Evolutionary conservation across 2,888 invertebrate species (phyloP).

Genomic region (Callimorpha dominula): DNA sequence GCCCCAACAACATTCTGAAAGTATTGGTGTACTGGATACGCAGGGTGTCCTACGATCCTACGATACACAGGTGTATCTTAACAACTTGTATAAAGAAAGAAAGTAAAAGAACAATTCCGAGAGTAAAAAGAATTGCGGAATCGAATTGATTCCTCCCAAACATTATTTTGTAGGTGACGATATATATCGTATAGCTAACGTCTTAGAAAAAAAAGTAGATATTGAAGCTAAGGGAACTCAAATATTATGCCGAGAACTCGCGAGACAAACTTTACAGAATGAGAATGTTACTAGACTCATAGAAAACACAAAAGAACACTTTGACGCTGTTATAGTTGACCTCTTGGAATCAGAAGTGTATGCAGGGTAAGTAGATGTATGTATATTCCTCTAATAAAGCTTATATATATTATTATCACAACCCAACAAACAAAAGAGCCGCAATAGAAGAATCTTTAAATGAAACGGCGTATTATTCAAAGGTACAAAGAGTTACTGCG

Average conservation of each 20-base stretch:
- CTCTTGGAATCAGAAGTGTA: conserved; percentile 25
- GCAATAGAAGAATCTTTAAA: too few relatives aligned
- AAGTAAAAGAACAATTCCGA: too few relatives aligned
- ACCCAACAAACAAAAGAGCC: not conserved
- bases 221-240: conserved; percentile 3
- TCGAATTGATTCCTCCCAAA: too few relatives aligned
- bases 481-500: too few relatives aligned
- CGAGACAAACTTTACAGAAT: conserved; percentile 1
- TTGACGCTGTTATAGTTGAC: conserved; percentile 23
- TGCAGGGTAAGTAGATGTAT: conserved; percentile 14
- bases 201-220: conserved; percentile 2
- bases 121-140: too few relatives aligned
- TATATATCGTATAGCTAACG: not conserved
- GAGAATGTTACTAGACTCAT: conserved; percentile 16
- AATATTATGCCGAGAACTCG: not conserved
- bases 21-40: too few relatives aligned
- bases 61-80: too few relatives aligned
- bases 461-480: too few relatives aligned
- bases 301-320: conserved; percentile 18
- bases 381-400: not conserved
- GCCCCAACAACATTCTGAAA: too few relatives aligned
- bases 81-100: too few relatives aligned
- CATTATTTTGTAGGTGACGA: not conserved
- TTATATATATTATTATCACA: not conserved
- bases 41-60: too few relatives aligned